Base-by-base conservation (phyloP, 2,113 vertebrate genomes). In the Hypomesus transpacificus region DNA sequence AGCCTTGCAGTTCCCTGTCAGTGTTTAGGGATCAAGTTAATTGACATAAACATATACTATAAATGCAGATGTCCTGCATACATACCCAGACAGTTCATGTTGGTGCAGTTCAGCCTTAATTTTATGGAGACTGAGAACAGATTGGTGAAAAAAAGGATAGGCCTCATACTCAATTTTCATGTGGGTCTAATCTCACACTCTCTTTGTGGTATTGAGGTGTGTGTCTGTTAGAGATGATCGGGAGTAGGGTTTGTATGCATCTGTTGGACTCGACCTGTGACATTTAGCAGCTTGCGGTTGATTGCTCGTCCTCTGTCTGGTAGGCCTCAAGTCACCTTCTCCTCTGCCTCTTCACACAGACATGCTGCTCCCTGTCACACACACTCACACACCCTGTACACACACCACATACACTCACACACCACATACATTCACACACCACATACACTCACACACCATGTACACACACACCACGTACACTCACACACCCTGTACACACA, bases 131-230 rank as follows among this genome's bases (percentile, higher is more conserved):
- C 71, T 67, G 71, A 67, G 53, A 74, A 73, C 83, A 85, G 81
- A 83, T 81, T 78, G 73, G 62, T 59, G 66, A 75, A 81, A 82
- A 77, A 84, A 39, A 67, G 82, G 71, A 81, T 77, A 57, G 73
- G 75, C 52, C 69, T 81, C 69, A 71, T 77, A 73, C 81, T 80
- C 50, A 79, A 72, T 82, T 77, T 59, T 75, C 69, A 77, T 66
- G 58, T 75, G 74, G 69, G 56, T 77, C 75, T 75, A 77, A 77
- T 84, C 5, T 46, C 73, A 31, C 66, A 66, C 22, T 21, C 68
- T 70, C 71, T 86, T 85, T 90, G 76, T 82, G 67, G 74, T 81
- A 52, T 66, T 62, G 28, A 74, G 65, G 71, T 68, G 71, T 69
- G 54, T 73, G 68, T 66, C 20, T 68, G 59, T 52, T 16, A 14